These are phyloP conservation scores for Catharus ustulatus DNA, from an alignment of 2,797 vertebrate species.

Conservation along the genomic window DNA sequence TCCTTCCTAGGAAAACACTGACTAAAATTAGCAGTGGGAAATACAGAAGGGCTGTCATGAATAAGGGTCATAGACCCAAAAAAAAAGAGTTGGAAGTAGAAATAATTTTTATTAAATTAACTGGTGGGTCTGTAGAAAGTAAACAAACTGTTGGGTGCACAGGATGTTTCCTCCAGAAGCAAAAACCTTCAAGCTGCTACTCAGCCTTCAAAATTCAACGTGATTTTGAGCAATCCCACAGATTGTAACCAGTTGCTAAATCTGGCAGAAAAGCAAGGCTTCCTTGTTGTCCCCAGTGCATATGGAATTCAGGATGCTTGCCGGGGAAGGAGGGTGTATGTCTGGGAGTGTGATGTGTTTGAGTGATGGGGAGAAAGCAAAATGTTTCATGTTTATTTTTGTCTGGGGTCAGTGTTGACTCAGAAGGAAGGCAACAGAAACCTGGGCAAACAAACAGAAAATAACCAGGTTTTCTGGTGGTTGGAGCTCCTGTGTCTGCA, in stretches of 20 bases:
- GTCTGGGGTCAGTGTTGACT: conserved; percentile 26
- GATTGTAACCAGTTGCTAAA: conserved; percentile 24
- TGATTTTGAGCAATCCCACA: background rate
- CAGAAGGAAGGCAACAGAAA: background rate
- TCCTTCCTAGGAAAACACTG: background rate
- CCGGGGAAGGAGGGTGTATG: background rate
- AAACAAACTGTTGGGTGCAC: background rate
- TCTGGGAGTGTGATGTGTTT: background rate
- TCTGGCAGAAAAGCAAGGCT: conserved; percentile 9
- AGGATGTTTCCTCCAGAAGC: background rate
- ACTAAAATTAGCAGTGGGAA: background rate
- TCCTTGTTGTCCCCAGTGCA: background rate
- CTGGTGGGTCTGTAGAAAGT: background rate
- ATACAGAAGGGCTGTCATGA: background rate
- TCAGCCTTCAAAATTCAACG: background rate
- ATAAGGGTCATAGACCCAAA: background rate
- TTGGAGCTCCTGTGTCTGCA: background rate
- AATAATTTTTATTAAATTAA: background rate
- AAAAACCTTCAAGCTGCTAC: background rate
- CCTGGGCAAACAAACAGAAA: background rate
- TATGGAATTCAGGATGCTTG: background rate
- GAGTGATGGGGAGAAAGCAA: conserved; percentile 16
- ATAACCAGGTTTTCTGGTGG: background rate
- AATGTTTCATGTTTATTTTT: conserved; percentile 22
- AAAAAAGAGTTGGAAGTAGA: background rate